Evolutionary conservation across 2,888 invertebrate genomes (phyloP).

Genomic region (Lathronympha strigana): DNA sequence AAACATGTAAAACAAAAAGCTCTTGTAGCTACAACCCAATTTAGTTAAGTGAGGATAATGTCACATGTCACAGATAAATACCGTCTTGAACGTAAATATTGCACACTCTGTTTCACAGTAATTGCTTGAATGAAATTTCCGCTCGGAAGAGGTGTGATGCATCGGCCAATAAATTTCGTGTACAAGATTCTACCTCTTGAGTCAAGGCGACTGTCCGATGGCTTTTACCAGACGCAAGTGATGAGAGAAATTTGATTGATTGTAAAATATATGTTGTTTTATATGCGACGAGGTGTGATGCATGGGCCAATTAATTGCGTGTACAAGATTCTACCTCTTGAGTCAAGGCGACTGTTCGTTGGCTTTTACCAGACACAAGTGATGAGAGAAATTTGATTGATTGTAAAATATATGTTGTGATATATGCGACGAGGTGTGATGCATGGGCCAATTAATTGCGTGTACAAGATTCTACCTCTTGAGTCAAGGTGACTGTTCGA

Average conservation of each 20-base stretch:
- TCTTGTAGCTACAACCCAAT: conserved; percentile 16
- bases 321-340: conserved; percentile 55
- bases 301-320: conserved; percentile 64
- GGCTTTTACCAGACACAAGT: conserved; percentile 9
- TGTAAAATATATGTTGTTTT: too few species aligned
- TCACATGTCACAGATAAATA: conserved; percentile 21
- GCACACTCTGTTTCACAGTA: conserved; percentile 43
- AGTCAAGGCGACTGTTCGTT: conserved; percentile 57
- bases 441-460: conserved; percentile 64
- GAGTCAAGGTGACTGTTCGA: conserved; percentile 57
- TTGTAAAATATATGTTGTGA: too few species aligned
- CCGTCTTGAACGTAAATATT: conserved; percentile 21
- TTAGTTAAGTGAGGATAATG: conserved; percentile 13
- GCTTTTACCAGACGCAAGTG: conserved; percentile 8
- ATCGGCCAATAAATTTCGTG: conserved; percentile 64
- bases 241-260: conserved; percentile 2
- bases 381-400: conserved; percentile 1
- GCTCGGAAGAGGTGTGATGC: conserved; percentile 58
- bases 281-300: conserved; percentile 48
- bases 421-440: conserved; percentile 47
- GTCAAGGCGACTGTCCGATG: conserved; percentile 56
- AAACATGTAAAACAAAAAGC: conserved; percentile 11
- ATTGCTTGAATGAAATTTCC: conserved; percentile 53
- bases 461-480: conserved; percentile 55
- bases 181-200: conserved; percentile 55